Evolutionary conservation across 1,140 invertebrate genomes (phyloP), one percentile per base, ranked within the genome.

Genomic region (Scaptomyza montana): DNA sequence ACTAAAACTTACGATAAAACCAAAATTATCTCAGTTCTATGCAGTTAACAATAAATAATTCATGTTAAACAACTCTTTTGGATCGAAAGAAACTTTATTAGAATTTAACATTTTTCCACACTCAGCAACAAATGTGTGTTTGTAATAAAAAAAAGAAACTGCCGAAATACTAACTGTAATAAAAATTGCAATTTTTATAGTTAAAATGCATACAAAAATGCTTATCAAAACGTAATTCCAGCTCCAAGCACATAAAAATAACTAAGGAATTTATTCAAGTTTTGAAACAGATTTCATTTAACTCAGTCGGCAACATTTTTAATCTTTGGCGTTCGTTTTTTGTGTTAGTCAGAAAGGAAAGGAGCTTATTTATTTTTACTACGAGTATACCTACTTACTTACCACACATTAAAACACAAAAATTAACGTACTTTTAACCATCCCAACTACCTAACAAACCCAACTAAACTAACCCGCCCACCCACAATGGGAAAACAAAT

Each of bases 111-210:
- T 63, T 64, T 39, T 9, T n/a, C 51, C 53, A 25, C 19, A 46
- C 13, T 21, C n/a, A 67, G 25, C 4, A 30, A 67, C 33, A 47
- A 43, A 54, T 33, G 13, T 45, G 60, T 50, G 19, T 45, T 46
- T 60, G 76, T 84, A 80, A 77, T 55, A 64, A 80, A 60, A 60
- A 60, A 10, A 30, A 6, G 21, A 59, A 84, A 84, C 80, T 85
- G 80, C 80, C 80, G 81, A 85, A 80, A 80, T 85, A 79, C 80
- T 85, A 64, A 77, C 66, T 49, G 19, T 45, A 51, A 45, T 21
- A 51, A 65, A 59, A 33, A 63, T 30, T 49, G 65, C 19, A 62
- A 61, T 76, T 63, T 84, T 16, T 16, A 16, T 16, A 16, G 16
- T 16, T 16, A 16, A 16, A 16, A 16, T 16, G 16, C 16, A 63